Evolutionary conservation across 2,797 vertebrate species (phyloP).

Genomic region (Xenentodon cancila): DNA sequence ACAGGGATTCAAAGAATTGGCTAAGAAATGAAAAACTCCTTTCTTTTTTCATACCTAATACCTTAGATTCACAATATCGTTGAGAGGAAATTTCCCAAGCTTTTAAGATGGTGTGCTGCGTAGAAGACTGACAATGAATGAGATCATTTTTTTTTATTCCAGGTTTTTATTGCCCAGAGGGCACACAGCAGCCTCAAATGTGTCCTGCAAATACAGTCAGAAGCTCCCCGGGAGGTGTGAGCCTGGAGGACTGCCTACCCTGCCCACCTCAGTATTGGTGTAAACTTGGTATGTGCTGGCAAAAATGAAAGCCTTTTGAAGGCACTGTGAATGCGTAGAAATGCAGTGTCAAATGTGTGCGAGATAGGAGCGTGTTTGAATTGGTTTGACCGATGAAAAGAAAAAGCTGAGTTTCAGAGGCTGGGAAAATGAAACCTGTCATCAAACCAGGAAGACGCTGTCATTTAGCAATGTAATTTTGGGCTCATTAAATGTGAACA

Average conservation of each 20-base stretch:
- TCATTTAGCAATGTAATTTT: too few species aligned
- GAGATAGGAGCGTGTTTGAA: background rate
- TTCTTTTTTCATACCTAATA: background rate
- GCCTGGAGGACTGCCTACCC: constrained; percentile 83
- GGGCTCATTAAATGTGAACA: background rate
- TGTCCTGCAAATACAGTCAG: constrained; percentile 88
- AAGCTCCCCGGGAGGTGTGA: constrained; percentile 77
- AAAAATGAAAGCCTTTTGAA: background rate
- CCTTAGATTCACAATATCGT: background rate
- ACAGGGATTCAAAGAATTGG: background rate
- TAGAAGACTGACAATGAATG: background rate
- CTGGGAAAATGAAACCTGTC: too few species aligned
- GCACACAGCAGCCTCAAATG: constrained; percentile 75
- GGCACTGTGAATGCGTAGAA: background rate
- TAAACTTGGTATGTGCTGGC: constrained; percentile 81
- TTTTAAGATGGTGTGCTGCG: background rate
- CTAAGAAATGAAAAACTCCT: background rate
- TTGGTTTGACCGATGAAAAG: background rate
- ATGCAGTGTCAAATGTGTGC: background rate
- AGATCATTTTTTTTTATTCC: constrained; percentile 18
- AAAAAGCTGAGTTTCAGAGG: background rate
- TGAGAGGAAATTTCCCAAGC: background rate
- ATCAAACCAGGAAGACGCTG: too few species aligned
- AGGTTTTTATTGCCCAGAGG: constrained; percentile 92
- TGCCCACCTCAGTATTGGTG: constrained; percentile 90